These are phyloP conservation scores for Sipha maydis DNA, from an alignment of 2,888 invertebrate genomes.

Conservation along the genomic window DNA sequence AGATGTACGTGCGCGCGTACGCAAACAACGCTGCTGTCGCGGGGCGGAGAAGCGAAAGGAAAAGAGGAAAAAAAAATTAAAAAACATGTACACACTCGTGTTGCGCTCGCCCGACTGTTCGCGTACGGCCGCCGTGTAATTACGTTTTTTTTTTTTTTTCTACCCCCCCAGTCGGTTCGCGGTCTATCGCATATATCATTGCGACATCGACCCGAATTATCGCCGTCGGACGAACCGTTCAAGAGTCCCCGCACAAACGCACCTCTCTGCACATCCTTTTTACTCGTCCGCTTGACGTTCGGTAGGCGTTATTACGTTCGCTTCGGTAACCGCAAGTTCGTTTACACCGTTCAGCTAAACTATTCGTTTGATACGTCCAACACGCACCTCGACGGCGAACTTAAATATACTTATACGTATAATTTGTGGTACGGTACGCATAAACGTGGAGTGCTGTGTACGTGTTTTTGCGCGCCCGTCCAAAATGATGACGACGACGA, in stretches of 20 bases:
- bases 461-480: conserved; percentile 31
- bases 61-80: background rate
- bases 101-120: background rate
- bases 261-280: background rate
- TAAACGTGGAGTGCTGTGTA: background rate
- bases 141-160: background rate
- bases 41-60: background rate
- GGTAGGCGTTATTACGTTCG: background rate
- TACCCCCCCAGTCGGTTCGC: background rate
- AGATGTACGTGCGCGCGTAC: background rate
- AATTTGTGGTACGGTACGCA: background rate
- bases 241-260: background rate
- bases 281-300: background rate
- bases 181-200: background rate
- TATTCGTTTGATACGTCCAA: background rate
- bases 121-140: background rate
- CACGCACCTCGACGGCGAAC: background rate
- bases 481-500: background rate
- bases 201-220: conserved; percentile 37
- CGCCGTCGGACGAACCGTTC: background rate
- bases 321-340: background rate
- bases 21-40: conserved; percentile 6
- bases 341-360: background rate
- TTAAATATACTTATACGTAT: background rate
- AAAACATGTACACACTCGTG: background rate